Base-by-base conservation (phyloP, 2,888 invertebrate species). In the Schizaphis graminum region DNA sequence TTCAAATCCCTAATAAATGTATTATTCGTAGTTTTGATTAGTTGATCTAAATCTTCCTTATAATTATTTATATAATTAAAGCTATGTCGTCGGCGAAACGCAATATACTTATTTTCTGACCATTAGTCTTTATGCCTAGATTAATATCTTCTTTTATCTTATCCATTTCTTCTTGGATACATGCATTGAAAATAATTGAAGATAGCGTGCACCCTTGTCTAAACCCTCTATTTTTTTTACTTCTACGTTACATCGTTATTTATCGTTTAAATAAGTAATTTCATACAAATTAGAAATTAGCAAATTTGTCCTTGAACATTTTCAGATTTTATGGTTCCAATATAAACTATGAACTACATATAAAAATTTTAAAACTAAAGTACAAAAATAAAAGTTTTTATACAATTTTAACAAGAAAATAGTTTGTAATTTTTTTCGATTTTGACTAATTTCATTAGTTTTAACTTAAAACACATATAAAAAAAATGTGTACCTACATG, bases 81-180 rank as follows among this genome's bases (percentile, higher is more conserved):
- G 89, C 93, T 67, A 93, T 93, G n/a, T 92, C 92, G 16, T 92
- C 87, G n/a, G 87, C 87, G n/a, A 86, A 87, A 1, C 44, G 47
- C 28, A 93, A 35, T 77, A 93, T 93, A 87, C 89, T 44, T n/a
- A 89, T 88, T 87, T 88, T 61, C 49, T 44, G 44, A 57, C 93
- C 89, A 61, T 93, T 86, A 28, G 89, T 16, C 16, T 47, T 88
- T 57, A 93, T 93, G 47, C 89, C 84, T 28, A 93, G n/a, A 3
- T 88, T n/a, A 13, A 21, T 88, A 87, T 86, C 56, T 67, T 89
- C 93, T 88, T 77, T 89, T 57, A 57, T 61, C 89, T 13, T 88
- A 4, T 93, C 61, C 10, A 93, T 88, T 49, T 89, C 53, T 77
- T 67, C 77, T 49, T 89, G 88, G 10, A 87, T 61, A 89, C 77